Evolutionary conservation across 1,140 invertebrate genomes (phyloP).

Genomic region (Drosophila pseudoananassae): DNA sequence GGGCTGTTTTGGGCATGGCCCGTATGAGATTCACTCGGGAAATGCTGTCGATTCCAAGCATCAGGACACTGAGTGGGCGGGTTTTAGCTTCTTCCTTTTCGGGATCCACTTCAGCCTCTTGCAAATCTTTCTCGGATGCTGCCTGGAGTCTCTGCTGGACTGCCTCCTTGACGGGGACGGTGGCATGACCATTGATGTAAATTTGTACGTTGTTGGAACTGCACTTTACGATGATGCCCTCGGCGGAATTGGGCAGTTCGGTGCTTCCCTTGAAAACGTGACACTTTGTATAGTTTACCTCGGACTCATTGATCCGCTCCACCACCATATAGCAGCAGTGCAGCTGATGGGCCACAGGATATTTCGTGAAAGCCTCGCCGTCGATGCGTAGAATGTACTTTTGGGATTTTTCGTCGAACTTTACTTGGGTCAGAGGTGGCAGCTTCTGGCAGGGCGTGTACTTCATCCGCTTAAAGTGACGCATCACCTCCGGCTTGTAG

Average conservation of each 20-base stretch:
- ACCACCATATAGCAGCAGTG: constrained; percentile 86
- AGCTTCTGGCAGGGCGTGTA: constrained; percentile 86
- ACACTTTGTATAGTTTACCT: constrained; percentile 70
- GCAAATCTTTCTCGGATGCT: background rate
- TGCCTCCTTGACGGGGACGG: constrained; percentile 57
- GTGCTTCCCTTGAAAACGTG: constrained; percentile 73
- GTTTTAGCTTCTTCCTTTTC: background rate
- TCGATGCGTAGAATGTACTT: constrained; percentile 69
- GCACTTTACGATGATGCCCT: constrained; percentile 85
- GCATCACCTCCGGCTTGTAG: constrained; percentile 87
- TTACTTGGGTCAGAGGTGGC: constrained; percentile 84
- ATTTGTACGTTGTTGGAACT: constrained; percentile 51
- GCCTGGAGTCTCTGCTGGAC: constrained; percentile 54
- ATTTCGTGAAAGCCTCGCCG: constrained; percentile 67
- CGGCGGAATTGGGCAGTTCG: constrained; percentile 79
- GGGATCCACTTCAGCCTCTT: background rate
- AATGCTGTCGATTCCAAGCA: constrained; percentile 93
- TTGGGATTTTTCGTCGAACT: constrained; percentile 57
- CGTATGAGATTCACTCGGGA: constrained; percentile 91
- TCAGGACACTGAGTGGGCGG: constrained; percentile 85
- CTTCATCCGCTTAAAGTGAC: constrained; percentile 86
- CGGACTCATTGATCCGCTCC: constrained; percentile 64
- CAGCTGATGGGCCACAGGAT: constrained; percentile 65
- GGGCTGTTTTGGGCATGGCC: constrained; percentile 90
- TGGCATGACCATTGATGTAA: constrained; percentile 78